Conservation (phyloP, 2,113 vertebrate species). For the Cygnus buccinator region DNA sequence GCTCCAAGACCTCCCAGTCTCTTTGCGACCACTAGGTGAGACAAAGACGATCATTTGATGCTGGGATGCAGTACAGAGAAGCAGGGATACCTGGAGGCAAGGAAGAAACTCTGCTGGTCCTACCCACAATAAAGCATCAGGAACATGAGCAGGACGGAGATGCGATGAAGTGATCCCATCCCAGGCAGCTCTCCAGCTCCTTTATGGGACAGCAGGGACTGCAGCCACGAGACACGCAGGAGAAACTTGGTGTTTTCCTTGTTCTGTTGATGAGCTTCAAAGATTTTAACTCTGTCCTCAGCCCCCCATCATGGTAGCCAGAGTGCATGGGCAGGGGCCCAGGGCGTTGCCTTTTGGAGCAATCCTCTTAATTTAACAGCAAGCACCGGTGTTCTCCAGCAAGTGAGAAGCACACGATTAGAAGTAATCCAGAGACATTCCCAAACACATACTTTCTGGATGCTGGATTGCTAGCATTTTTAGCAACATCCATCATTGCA, state of each 20-base stretch:
- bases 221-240: rapidly evolving
- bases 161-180: background rate
- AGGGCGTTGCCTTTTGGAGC: background rate
- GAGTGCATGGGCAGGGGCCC: rapidly evolving
- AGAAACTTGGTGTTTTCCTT: rapidly evolving
- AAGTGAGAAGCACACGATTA: background rate
- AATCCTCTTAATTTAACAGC: background rate
- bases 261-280: background rate
- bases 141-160: background rate
- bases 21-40: background rate
- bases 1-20: too few relatives aligned
- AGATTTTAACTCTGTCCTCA: background rate
- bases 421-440: constrained; percentile 14
- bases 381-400: background rate
- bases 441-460: background rate
- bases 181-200: background rate
- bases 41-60: background rate
- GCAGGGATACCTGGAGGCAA: rapidly evolving
- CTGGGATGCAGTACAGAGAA: background rate
- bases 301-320: background rate
- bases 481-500: constrained; percentile 18
- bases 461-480: background rate
- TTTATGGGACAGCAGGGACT: background rate
- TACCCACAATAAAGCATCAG: background rate
- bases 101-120: background rate